A percentile compares a stretch with the other conserved stretches of the same genome.
phyloP scores from a whole-genome alignment of 2,888 invertebrate species.

The Plebejus melissa region DNA sequence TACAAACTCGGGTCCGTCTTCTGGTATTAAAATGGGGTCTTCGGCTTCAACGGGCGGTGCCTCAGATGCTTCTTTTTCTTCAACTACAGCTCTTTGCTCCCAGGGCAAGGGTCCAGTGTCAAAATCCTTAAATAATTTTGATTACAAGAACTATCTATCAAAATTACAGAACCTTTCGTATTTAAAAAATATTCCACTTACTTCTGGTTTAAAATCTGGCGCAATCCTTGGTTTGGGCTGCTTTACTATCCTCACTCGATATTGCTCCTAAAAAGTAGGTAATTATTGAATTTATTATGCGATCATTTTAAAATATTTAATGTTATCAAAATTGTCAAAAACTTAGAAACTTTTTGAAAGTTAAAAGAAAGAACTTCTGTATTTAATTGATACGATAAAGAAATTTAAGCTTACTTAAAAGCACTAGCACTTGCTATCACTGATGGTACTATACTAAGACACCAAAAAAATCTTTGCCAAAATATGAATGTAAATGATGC shows the following conservation, averaged over 20 bases:
- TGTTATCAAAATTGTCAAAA: background rate
- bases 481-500: slow-evolving; percentile 28
- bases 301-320: background rate
- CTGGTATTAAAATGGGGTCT: slow-evolving; percentile 64
- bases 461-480: slow-evolving; percentile 22
- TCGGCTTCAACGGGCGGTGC: slow-evolving; percentile 55
- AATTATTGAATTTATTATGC: background rate
- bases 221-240: slow-evolving; percentile 71
- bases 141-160: background rate
- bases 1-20: slow-evolving; percentile 58
- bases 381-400: background rate
- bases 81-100: slow-evolving; percentile 55
- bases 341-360: background rate
- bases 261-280: slow-evolving; percentile 54
- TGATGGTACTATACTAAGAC: background rate
- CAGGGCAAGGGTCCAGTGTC: slow-evolving; percentile 66
- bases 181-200: slow-evolving; percentile 39
- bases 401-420: background rate
- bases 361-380: background rate
- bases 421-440: slow-evolving; percentile 10
- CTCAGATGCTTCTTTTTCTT: slow-evolving; percentile 40
- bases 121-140: slow-evolving; percentile 50
- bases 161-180: background rate
- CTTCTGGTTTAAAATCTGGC: slow-evolving; percentile 64
- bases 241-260: slow-evolving; percentile 78